Conservation (phyloP, 1,140 invertebrate species). For the Brachionus asplanchnoidis region DNA sequence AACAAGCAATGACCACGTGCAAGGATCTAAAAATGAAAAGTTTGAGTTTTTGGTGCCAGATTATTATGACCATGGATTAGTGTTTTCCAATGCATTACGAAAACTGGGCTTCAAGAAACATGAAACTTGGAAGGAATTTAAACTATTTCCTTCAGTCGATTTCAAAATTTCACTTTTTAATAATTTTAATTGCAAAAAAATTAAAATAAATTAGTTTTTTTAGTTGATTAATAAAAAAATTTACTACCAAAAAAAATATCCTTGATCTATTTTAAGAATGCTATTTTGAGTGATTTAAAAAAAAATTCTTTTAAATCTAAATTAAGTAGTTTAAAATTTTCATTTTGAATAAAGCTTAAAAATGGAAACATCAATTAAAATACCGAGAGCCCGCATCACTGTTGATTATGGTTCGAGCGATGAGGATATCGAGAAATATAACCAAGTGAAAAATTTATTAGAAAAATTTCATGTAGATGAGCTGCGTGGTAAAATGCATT, state of each 20-base stretch:
- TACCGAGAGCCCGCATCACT: neutral
- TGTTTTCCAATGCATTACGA: neutral
- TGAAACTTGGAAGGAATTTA: conserved; percentile 29
- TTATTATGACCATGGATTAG: conserved; percentile 22
- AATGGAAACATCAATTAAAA: neutral
- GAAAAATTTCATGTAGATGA: neutral
- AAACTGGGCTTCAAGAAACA: neutral
- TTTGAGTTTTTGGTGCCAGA: conserved; percentile 9
- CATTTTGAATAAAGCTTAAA: neutral
- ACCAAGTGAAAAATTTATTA: neutral
- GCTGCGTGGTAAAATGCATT: neutral
- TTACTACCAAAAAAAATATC: too few relatives aligned
- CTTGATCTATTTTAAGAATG: neutral
- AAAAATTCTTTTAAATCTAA: neutral
- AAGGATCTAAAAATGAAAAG: neutral
- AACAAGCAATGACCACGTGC: neutral
- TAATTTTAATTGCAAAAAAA: neutral
- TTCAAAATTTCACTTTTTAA: conserved; percentile 8
- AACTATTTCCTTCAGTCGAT: conserved; percentile 23
- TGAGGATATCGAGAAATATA: neutral
- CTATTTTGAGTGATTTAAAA: neutral
- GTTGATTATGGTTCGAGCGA: neutral
- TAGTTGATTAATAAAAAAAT: neutral
- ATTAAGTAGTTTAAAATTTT: neutral
- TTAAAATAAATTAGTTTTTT: conserved; percentile 2